Base-by-base conservation (phyloP, 2,888 invertebrate species). In the Epirrita christyi region DNA sequence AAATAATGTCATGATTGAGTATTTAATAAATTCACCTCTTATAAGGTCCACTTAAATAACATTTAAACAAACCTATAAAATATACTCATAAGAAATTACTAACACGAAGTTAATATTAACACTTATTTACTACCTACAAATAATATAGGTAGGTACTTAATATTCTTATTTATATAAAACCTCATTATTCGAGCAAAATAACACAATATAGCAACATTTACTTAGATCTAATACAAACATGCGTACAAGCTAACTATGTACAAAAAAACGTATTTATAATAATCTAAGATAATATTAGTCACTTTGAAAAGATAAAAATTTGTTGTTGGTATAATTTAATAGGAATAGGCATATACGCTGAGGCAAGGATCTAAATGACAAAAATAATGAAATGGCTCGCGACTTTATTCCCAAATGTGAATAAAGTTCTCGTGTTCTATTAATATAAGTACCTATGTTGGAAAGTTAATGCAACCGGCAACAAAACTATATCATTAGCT, bases 1-100 rank as follows among this genome's bases (percentile, higher is more conserved):
- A 36, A 46, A 34, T 34, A 21, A 46, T 65, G 66, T 61, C 66
- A 66, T 64, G 64, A 52, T 64, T 71, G 72, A 75, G 72, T 75
- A 74, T 70, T 71, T 62, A 42, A 52, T 43, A 6, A 51, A 58
- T 36, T 53, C 45, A 51, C 53, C 40, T 51, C 29, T 14, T 51
- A 41, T 32, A 38, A 48, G n/a, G 38, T 48, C 38, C 6, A 34
- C 34, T 41, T 9, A 40, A 8, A 11, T 15, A 36, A 38, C 38
- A 15, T 44, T 6, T 34, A 36, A 36, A 4, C 14, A 38, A 38
- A 38, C 42, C 11, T 43, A 28, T 43, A 37, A 43, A 42, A 37
- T 54, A 54, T 54, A 47, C 32, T 55, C 55, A 55, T 55, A 55
- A 55, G 55, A 55, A 55, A 7, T 29, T 42, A 29, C 37, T 38